A percentile compares a stretch with the other conserved stretches of the same genome.
Conservation (phyloP, 2,888 invertebrate genomes). For the Aphrophora alni region DNA sequence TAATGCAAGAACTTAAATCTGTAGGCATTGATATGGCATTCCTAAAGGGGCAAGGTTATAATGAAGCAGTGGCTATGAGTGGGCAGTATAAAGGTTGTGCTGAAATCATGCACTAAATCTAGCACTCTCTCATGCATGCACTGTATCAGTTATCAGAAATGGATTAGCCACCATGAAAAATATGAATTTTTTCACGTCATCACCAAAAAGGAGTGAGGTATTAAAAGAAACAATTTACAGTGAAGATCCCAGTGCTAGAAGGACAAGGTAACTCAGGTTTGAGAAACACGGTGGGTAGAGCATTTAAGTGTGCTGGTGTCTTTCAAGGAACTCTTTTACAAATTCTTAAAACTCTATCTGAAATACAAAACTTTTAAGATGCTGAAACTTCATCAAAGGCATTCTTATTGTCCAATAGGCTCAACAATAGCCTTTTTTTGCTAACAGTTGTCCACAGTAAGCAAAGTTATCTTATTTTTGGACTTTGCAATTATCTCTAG, state of each 20-base stretch:
- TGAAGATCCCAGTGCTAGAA: conserved; percentile 2
- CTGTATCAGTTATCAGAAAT: too few species aligned
- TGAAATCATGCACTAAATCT: too few species aligned
- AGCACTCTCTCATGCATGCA: too few species aligned
- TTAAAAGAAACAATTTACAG: background rate
- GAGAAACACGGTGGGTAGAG: background rate
- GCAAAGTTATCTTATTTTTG: conserved; percentile 6
- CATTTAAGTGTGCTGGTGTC: background rate
- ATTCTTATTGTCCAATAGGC: background rate
- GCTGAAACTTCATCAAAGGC: background rate
- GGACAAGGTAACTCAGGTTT: background rate
- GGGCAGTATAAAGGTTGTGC: too few species aligned
- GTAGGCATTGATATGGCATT: too few species aligned
- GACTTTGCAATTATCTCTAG: background rate
- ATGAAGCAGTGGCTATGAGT: too few species aligned
- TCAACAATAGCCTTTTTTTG: conserved; percentile 9
- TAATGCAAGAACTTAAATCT: too few species aligned
- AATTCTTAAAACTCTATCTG: background rate
- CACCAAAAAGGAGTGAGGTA: background rate
- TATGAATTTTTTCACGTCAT: background rate
- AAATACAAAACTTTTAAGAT: background rate
- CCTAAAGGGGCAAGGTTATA: too few species aligned
- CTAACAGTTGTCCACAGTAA: background rate
- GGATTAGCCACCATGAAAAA: too few species aligned
- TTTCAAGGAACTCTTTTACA: background rate